Percentiles rank a stretch among this genome's conserved stretches.
Conservation (phyloP, 2,113 vertebrate genomes). For the Phaethornis superciliosus region DNA sequence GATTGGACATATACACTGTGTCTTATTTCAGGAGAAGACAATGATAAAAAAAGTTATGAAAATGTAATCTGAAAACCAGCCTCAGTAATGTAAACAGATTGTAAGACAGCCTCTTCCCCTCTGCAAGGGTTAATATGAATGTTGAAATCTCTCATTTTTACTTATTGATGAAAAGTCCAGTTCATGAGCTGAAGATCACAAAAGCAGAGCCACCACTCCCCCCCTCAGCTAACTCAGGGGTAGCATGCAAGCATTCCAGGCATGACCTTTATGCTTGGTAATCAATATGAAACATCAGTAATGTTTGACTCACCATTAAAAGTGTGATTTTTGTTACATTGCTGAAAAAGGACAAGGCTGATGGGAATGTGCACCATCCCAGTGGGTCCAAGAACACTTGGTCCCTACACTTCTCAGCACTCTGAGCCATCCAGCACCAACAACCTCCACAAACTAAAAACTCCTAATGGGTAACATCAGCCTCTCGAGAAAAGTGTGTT, state of each 20-base stretch:
- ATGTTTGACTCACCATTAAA: background rate
- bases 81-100: background rate
- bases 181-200: background rate
- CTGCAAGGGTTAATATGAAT: background rate
- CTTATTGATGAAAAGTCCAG: background rate
- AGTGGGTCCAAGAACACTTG: background rate
- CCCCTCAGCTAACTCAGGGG: background rate
- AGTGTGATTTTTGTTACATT: background rate
- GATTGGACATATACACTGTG: background rate
- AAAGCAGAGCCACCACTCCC: background rate
- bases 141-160: background rate
- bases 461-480: background rate
- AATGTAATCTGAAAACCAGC: background rate
- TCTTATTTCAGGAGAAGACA: background rate
- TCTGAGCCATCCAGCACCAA: background rate
- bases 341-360: background rate
- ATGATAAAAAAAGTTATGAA: background rate
- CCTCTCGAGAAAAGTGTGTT: background rate
- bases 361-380: background rate
- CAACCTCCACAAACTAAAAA: background rate
- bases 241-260: background rate
- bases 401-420: background rate
- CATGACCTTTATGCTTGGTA: background rate
- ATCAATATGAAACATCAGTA: background rate
- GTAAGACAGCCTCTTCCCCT: background rate